Base-by-base conservation (phyloP, 2,888 invertebrate genomes). In the Hyalella azteca region DNA sequence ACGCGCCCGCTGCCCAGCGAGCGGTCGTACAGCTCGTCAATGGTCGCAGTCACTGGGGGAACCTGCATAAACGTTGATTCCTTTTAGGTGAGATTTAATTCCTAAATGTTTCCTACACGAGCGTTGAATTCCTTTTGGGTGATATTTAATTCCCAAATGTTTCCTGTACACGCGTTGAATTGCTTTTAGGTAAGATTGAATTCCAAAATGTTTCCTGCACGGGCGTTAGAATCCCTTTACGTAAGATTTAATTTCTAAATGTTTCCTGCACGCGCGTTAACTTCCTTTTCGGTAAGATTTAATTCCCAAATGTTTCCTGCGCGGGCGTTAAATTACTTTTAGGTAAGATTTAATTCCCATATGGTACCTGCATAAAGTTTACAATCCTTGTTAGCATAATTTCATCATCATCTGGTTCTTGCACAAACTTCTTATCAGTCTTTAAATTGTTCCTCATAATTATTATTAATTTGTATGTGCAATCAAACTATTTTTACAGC, bases 11-110 rank as follows among this genome's bases (percentile, higher is more conserved):
- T 19, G 32, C 49, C 50, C 26, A 76, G 76, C 32, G 78, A 32
- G 22, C 78, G 75, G 19, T 81, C 78, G 41, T 81, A 78, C 22
- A 76, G 29, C 32, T 81, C 81, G n/a, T 81, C 78, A 60, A 81
- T 76, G 19, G 49, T 40, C 76, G 77, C n/a, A 45, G 41, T 5
- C 9, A 36, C 80, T 73, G 75, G 15, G 1, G 19, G 32, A 22
- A n/a, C 45, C 45, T 36, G 66, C 9, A 41, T 9, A 4, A n/a
- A 45, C 26, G n/a, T 22, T 13, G 26, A 41, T n/a, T 75, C 0
- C 4, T 3, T 9, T 41, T 7, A 13, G 15, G 5, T 15, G 19
- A 45, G 1, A 3, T 19, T 19, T 45, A 1, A 45, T 1, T 2
- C 11, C 45, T 45, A 45, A 19, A 19, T 15, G 1, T 45, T 1